These are phyloP conservation scores for Tringa solitaria DNA, from an alignment of 2,113 vertebrate species.

Conservation along the genomic window DNA sequence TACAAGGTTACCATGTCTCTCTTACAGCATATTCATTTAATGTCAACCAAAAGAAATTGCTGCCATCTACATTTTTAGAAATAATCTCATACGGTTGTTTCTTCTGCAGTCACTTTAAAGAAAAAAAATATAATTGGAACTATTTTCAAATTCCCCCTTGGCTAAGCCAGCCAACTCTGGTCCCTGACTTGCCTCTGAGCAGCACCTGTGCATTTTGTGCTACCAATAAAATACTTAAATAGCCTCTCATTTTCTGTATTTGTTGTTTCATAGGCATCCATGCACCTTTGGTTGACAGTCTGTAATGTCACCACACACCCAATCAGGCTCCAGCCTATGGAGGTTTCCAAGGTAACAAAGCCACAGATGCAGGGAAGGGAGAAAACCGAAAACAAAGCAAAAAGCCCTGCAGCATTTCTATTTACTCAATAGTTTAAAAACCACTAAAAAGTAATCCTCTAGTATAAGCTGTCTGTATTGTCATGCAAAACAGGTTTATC, in stretches of 20 bases:
- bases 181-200: neutral
- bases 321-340: conserved; percentile 34
- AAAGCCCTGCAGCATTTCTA: conserved; percentile 52
- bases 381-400: conserved; percentile 39
- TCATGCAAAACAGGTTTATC: conserved; percentile 1
- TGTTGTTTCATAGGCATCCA: neutral
- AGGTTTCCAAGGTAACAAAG: conserved; percentile 74
- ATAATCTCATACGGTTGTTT: neutral
- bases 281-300: conserved; percentile 47
- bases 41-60: neutral
- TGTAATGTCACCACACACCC: conserved; percentile 10
- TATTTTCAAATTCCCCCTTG: conserved; percentile 15
- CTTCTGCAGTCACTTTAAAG: neutral
- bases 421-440: conserved; percentile 64
- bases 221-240: neutral
- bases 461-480: conserved; percentile 10
- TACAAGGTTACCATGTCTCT: neutral
- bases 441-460: conserved; percentile 60
- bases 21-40: neutral
- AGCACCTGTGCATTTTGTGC: neutral
- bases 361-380: neutral
- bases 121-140: neutral
- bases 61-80: neutral
- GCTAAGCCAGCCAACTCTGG: neutral
- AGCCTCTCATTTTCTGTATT: neutral